Evolutionary conservation across 2,797 vertebrate genomes (phyloP).

Genomic region (Kryptopterus vitreolus): DNA sequence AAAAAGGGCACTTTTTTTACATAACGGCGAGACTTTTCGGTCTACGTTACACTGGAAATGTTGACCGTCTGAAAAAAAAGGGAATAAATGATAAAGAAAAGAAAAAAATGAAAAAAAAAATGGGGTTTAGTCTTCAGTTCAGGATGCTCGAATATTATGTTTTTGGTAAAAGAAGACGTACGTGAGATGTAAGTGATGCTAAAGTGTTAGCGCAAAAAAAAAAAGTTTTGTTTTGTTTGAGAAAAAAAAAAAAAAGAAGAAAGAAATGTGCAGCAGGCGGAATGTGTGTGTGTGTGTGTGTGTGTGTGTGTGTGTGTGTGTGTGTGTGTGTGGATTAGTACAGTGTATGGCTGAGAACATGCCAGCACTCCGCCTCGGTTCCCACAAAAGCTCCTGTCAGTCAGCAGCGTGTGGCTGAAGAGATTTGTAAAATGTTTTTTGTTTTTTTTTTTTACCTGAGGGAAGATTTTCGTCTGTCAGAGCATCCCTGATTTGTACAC

Average conservation of each 20-base stretch:
- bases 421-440: slow-evolving; percentile 53
- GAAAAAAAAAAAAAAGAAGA: slow-evolving; percentile 32
- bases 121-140: neutral
- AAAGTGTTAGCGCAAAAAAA: slow-evolving; percentile 30
- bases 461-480: neutral
- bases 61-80: neutral
- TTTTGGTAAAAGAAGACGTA: no score
- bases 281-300: slow-evolving; percentile 55
- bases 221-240: slow-evolving; percentile 55
- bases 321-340: slow-evolving; percentile 59
- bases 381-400: slow-evolving; percentile 53
- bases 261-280: slow-evolving; percentile 25
- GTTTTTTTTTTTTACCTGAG: slow-evolving; percentile 48
- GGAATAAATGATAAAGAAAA: no score
- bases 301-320: slow-evolving; percentile 33
- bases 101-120: no score
- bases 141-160: neutral
- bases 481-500: neutral
- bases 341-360: slow-evolving; percentile 48
- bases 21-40: neutral
- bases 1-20: neutral
- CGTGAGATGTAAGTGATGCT: neutral
- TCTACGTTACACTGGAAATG: neutral
- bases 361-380: slow-evolving; percentile 62
- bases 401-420: slow-evolving; percentile 49